phyloP scores from a whole-genome alignment of 2,113 vertebrate genomes.

The Mastomys natalensis region DNA sequence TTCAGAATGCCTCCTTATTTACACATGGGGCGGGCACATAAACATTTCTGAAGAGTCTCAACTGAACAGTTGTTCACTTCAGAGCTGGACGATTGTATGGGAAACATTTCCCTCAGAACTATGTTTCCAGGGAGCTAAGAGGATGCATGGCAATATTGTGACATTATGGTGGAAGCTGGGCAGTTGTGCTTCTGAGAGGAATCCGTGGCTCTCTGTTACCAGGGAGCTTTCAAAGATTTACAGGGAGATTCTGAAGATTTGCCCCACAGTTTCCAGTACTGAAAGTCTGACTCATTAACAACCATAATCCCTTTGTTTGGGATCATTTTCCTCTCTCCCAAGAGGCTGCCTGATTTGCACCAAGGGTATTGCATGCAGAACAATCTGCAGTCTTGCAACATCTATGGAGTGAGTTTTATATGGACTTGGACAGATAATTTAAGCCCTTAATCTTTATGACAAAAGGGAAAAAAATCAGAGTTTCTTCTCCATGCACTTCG shows the following conservation, averaged over 20 bases:
- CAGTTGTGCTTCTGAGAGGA: not conserved
- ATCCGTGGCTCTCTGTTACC: not conserved
- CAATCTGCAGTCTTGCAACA: conserved; percentile 6
- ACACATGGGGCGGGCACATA: not conserved
- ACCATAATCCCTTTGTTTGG: conserved; percentile 24
- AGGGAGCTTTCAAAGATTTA: not conserved
- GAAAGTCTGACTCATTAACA: conserved; percentile 45
- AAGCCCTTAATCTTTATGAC: conserved; percentile 33
- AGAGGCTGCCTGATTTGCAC: conserved; percentile 2
- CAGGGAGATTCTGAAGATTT: not conserved
- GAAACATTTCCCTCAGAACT: not conserved
- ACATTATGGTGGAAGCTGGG: not conserved
- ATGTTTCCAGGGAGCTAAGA: conserved; percentile 1
- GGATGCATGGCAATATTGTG: not conserved
- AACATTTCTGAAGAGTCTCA: conserved; percentile 18
- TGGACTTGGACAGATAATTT: conserved; percentile 35
- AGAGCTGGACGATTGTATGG: not conserved
- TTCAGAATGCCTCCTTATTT: conserved; percentile 31
- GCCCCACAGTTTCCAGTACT: not conserved
- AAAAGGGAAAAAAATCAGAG: conserved; percentile 29
- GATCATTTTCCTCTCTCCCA: not conserved
- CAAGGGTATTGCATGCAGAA: not conserved
- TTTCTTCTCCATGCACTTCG: not conserved
- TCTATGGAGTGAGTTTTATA: not conserved
- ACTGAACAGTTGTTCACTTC: not conserved